Conservation (phyloP, 2,113 vertebrate species). For the Hypocryptadius cinnamomeus region DNA sequence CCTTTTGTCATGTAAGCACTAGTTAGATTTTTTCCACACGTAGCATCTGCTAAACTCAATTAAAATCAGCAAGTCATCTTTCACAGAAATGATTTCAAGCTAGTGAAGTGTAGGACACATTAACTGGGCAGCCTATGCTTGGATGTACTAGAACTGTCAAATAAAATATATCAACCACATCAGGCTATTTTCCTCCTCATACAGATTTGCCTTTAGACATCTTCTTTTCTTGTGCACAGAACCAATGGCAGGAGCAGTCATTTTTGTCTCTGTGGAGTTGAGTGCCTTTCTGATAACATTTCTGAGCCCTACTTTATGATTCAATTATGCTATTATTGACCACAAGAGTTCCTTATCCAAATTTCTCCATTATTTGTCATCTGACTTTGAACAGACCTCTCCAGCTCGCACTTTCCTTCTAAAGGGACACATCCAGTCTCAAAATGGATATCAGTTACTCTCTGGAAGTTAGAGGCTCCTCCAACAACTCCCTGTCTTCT, state of each 20-base stretch:
- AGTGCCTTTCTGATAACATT: not conserved
- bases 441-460: not conserved
- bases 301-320: not conserved
- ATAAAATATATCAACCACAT: conserved; percentile 50
- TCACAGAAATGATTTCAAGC: conserved; percentile 65
- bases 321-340: not conserved
- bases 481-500: not conserved
- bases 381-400: not conserved
- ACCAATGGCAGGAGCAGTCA: conserved; percentile 5
- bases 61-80: conserved; percentile 59
- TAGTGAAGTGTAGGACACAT: conserved; percentile 58
- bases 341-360: not conserved
- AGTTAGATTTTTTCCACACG: conserved; percentile 48
- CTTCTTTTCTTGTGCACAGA: not conserved
- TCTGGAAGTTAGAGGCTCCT: not conserved
- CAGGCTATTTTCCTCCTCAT: conserved; percentile 20
- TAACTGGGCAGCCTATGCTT: conserved; percentile 49
- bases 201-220: conserved; percentile 51
- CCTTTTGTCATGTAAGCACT: conserved; percentile 42
- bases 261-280: not conserved
- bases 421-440: not conserved
- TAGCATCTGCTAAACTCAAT: conserved; percentile 48
- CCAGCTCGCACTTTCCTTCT: not conserved
- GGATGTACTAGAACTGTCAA: conserved; percentile 56
- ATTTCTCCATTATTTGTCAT: not conserved